Evolutionary conservation across 2,888 invertebrate genomes (phyloP).

Genomic region (Cyrtodaria siliqua): DNA sequence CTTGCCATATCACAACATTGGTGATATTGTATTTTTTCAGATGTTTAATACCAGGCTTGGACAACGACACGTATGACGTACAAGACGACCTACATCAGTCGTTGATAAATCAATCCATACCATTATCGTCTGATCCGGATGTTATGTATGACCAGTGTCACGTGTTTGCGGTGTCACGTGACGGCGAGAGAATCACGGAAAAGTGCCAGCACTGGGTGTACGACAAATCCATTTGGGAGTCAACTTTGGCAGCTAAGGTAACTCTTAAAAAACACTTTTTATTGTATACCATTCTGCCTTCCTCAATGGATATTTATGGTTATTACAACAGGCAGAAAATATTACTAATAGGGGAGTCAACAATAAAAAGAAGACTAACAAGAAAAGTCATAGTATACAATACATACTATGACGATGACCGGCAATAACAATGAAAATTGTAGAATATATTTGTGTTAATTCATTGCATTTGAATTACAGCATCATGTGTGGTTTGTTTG

Average conservation of each 20-base stretch:
- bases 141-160: constrained; percentile 57
- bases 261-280: too few relatives aligned
- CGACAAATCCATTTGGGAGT: constrained; percentile 35
- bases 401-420: too few relatives aligned
- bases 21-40: constrained; percentile 48
- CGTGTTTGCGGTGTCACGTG: constrained; percentile 7
- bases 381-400: too few relatives aligned
- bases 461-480: too few relatives aligned
- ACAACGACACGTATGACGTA: constrained; percentile 67
- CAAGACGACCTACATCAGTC: constrained; percentile 52
- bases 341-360: too few relatives aligned
- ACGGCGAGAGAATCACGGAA: constrained; percentile 4
- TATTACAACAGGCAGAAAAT: too few relatives aligned
- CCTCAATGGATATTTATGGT: not conserved
- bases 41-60: constrained; percentile 66
- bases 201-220: constrained; percentile 46
- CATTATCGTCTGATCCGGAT: constrained; percentile 33
- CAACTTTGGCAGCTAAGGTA: constrained; percentile 38
- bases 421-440: too few relatives aligned
- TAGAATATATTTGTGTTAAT: too few relatives aligned
- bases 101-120: constrained; percentile 60
- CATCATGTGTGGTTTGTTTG: too few relatives aligned
- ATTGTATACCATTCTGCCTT: too few relatives aligned
- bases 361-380: too few relatives aligned
- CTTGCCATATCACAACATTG: too few relatives aligned